phyloP scores from a whole-genome alignment of 2,888 invertebrate genomes.

The Drosophila birchii region DNA sequence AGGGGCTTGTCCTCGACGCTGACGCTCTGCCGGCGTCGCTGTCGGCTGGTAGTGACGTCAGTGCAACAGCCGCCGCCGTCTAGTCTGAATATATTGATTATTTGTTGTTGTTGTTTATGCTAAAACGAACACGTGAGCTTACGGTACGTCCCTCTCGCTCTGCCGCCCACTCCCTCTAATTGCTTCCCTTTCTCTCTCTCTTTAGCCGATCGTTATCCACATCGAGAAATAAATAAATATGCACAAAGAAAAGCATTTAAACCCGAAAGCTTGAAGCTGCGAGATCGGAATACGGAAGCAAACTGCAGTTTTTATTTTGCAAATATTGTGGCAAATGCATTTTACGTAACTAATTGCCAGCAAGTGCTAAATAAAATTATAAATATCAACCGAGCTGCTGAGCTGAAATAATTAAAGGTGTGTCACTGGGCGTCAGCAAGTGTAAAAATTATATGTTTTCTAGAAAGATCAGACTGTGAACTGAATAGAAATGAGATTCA shows the following conservation, averaged over 20 bases:
- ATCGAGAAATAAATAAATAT: constrained; percentile 15
- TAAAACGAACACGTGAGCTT: constrained; percentile 31
- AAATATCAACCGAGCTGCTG: constrained; percentile 18
- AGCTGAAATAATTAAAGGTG: constrained; percentile 2
- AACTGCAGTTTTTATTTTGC: constrained; percentile 14
- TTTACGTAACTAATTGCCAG: constrained; percentile 37
- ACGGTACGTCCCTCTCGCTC: neutral
- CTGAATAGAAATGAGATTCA: neutral
- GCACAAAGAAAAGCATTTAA: constrained; percentile 42
- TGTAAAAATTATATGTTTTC: neutral
- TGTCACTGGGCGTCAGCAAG: neutral
- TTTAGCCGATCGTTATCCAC: neutral
- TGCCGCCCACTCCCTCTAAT: neutral
- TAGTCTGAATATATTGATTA: constrained; percentile 46
- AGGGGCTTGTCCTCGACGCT: constrained; percentile 63
- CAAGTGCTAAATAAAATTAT: constrained; percentile 17
- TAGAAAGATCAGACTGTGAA: neutral
- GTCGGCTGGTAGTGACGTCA: constrained; percentile 1
- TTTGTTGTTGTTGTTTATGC: constrained; percentile 5
- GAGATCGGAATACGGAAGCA: constrained; percentile 37
- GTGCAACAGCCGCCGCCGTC: constrained; percentile 26
- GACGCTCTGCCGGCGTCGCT: constrained; percentile 2
- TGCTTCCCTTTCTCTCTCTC: neutral
- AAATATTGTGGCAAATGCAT: constrained; percentile 27
- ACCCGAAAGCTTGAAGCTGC: constrained; percentile 45